Percentiles rank a stretch among this genome's conserved stretches.
These are phyloP conservation scores for Schizopygopsis malacanthus DNA, from an alignment of 2,797 vertebrate genomes.

Conservation along the genomic window DNA sequence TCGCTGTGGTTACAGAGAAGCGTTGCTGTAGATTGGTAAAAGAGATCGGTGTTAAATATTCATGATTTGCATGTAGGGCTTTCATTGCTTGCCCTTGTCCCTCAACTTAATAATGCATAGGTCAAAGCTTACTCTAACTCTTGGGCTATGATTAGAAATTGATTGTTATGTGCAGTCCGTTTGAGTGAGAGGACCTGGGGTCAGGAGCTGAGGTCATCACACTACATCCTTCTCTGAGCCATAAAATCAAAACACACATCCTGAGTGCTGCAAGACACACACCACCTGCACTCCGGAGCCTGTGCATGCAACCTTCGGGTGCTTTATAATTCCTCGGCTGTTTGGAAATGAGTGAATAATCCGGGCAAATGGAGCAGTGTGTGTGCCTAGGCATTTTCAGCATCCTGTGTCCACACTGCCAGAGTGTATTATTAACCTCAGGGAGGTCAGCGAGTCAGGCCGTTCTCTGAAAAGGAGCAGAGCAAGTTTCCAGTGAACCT, in stretches of 20 bases:
- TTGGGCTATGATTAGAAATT: conserved; percentile 51
- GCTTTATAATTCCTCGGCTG: conserved; percentile 43
- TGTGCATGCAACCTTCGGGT: background rate
- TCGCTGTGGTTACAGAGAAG: conserved; percentile 25
- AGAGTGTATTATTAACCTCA: conserved; percentile 60
- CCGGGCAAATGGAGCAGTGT: conserved; percentile 36
- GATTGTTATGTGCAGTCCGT: conserved; percentile 11
- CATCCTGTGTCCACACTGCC: conserved; percentile 25
- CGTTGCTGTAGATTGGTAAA: conserved; percentile 18
- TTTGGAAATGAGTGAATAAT: conserved; percentile 53
- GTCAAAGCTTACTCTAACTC: conserved; percentile 23
- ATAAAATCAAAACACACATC: conserved; percentile 15
- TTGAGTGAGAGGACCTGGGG: conserved; percentile 34
- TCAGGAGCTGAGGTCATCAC: background rate
- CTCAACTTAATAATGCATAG: conserved; percentile 49
- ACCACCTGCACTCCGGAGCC: conserved; percentile 1
- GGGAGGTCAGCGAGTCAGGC: conserved; percentile 53
- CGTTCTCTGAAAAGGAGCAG: conserved; percentile 43
- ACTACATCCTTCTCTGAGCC: conserved; percentile 19
- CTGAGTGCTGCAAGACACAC: background rate
- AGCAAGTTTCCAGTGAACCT: conserved; percentile 53
- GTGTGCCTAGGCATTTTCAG: conserved; percentile 54
- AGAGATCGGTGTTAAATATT: conserved; percentile 46
- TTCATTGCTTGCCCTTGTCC: conserved; percentile 44
- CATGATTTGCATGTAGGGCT: conserved; percentile 43